Conservation (phyloP, 2,797 vertebrate species). For the Botia almorhae region DNA sequence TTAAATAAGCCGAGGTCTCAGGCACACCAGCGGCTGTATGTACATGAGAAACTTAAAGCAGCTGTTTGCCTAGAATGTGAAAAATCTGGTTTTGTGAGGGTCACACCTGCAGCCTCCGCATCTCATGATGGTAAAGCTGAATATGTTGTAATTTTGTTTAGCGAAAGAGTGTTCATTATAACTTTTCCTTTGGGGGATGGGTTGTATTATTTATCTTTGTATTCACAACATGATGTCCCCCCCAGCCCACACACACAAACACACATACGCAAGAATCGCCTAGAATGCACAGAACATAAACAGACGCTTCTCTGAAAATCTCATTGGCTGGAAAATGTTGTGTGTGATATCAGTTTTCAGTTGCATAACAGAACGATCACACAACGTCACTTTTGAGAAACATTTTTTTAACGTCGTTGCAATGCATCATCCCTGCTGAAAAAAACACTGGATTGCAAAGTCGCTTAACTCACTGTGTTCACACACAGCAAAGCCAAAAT, state of each 20-base stretch:
- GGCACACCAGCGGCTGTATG: constrained; percentile 36
- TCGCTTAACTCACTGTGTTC: constrained; percentile 14
- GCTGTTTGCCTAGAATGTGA: neutral
- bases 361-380: neutral
- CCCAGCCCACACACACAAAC: neutral
- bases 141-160: constrained; percentile 1
- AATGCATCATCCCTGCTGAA: neutral
- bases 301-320: neutral
- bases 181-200: neutral
- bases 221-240: neutral
- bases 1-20: constrained; percentile 42
- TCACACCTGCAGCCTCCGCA: constrained; percentile 9
- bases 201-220: neutral
- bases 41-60: constrained; percentile 24
- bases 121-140: neutral
- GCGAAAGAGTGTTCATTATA: neutral
- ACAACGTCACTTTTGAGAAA: neutral
- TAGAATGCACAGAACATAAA: neutral
- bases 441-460: neutral
- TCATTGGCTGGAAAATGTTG: neutral
- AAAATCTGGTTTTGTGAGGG: constrained; percentile 14
- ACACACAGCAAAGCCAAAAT: constrained; percentile 26
- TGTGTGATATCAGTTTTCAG: too few relatives aligned
- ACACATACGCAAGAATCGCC: neutral
- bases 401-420: neutral